These are phyloP conservation scores for Bombus waltoni DNA, from an alignment of 1,140 invertebrate species.

Conservation along the genomic window DNA sequence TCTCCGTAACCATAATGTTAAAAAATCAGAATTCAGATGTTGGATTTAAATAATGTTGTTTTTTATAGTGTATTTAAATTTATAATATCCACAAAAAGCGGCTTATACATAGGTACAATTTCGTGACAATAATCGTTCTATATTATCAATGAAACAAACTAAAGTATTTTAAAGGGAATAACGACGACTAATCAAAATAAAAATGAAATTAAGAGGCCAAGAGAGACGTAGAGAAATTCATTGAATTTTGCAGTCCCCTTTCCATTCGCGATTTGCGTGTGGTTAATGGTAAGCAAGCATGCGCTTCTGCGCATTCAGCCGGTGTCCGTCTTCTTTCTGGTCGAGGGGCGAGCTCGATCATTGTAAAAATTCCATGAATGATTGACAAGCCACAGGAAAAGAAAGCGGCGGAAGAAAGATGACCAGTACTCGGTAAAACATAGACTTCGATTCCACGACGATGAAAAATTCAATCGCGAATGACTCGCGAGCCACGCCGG, in stretches of 20 bases:
- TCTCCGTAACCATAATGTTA: too few species aligned
- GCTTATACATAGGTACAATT: too few species aligned
- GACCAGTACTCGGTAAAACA: conserved; percentile 34
- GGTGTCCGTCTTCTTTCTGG: background rate
- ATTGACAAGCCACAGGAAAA: conserved; percentile 52
- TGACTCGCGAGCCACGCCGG: conserved; percentile 70
- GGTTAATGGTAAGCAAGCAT: conserved; percentile 59
- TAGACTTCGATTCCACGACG: conserved; percentile 53
- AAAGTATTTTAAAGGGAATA: background rate
- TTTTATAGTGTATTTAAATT: too few species aligned
- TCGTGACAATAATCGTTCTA: too few species aligned
- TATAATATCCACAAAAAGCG: too few species aligned
- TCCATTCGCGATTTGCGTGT: conserved; percentile 36
- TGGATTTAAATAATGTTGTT: too few species aligned
- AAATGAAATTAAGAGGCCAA: background rate
- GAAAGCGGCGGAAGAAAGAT: conserved; percentile 51
- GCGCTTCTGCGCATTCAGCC: conserved; percentile 46
- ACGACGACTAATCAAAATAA: background rate
- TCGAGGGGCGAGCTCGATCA: conserved; percentile 29
- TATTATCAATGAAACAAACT: background rate
- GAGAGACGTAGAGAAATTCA: background rate
- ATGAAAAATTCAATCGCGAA: conserved; percentile 77
- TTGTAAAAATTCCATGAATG: conserved; percentile 71
- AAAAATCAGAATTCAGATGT: too few species aligned
- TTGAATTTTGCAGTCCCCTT: conserved; percentile 41